Evolutionary conservation across 2,888 invertebrate species (phyloP), one percentile per base, ranked within the genome.

Genomic region (Autographa gamma): DNA sequence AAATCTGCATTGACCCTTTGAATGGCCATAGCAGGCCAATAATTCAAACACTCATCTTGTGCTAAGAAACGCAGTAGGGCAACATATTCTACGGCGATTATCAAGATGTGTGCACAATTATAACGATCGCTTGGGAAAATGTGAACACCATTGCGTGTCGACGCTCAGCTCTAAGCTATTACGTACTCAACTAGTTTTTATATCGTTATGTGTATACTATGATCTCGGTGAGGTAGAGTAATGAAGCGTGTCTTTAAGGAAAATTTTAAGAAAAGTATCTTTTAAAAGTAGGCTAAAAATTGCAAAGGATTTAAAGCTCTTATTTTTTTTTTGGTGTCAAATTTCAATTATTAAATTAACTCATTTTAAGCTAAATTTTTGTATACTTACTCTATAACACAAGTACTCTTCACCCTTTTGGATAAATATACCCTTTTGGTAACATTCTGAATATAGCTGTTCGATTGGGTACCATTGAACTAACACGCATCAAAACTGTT

Each of bases 111-210:
- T 6, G 25, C n/a, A 32, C 52, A 62, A 32, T 54, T 32, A 32
- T 18, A 52, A 11, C 41, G 38, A 66, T 32, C 52, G 63, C 69
- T 60, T 78, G 73, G 73, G 71, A 76, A 66, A 78, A 59, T 66
- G 62, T 67, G 63, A 74, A 67, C 64, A 38, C 16, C 16, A 43
- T 74, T 65, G 71, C 69, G 77, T 77, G 74, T 11, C 32, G 19
- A 56, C 25, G 19, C 58, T 31, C 16, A 13, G 19, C 31, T 31
- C 25, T 32, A 32, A 31, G 7, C 56, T 2, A 25, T 16, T 14
- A 58, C 34, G 41, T 31, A 41, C 7, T 62, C 41, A 31, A 62
- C 56, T 60, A 69, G 73, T 69, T 72, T 63, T 69, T 63, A 38
- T 31, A 48, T 19, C 16, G 41, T 60, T 25, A 18, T 25, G 43